Base-by-base conservation (phyloP, 2,888 invertebrate species). In the Spilosoma lubricipeda region DNA sequence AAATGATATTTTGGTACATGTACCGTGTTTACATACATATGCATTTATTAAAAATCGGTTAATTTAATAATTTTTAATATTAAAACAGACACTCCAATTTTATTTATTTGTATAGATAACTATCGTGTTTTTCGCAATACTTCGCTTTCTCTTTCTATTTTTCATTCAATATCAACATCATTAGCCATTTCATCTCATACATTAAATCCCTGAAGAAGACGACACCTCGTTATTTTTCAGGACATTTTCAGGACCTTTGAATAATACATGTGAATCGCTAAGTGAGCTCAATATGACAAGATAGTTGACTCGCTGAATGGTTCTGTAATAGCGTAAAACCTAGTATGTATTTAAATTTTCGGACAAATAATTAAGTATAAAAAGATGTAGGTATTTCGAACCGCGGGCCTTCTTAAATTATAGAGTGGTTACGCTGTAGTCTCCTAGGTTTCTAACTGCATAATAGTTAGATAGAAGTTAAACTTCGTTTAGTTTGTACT, bases 201-300 rank as follows among this genome's bases (percentile, higher is more conserved):
- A 42, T 56, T 56, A 64, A 75, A 70, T 70, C 72, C 73, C 73
- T 45, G 69, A 56, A 75, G 75, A 67, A 64, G 45, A 71, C 69
- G 39, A 30, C 30, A 70, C 45, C 73, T 73, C 65, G 87, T 89
- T 89, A 90, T 85, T 85, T 85, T 84, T 85, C 81, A 82, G 83
- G 80, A 82, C 80, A 85, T 86, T 86, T 87, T 87, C 85, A 85
- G 85, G 83, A 82, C 77, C 73, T 82, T 90, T 92, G 92, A 92
- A 92, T 92, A 89, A 92, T 91, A 90, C 87, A 92, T 90, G 87
- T 81, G 84, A 86, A 86, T 83, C 84, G 85, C 82, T 86, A 85
- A 84, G 85, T 81, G 76, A 77, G 80, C 77, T 76, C 77, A 8
- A 74, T 77, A 81, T 82, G 83, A 82, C 75, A 79, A 78, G 78